Evolutionary conservation across 2,113 vertebrate genomes (phyloP).

Genomic region (Hucho hucho): DNA sequence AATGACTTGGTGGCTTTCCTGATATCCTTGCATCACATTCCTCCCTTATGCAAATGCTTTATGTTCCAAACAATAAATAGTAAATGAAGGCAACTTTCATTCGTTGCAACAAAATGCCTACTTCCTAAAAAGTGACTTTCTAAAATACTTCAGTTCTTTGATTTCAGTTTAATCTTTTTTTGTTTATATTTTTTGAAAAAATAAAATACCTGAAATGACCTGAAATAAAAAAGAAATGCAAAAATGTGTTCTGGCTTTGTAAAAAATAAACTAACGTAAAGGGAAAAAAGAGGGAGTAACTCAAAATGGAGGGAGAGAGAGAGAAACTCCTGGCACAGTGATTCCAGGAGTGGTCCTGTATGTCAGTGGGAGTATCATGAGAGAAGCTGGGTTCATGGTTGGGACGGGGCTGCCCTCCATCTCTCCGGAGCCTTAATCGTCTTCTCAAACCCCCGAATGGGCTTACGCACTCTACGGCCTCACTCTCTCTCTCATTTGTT

Average conservation of each 20-base stretch:
- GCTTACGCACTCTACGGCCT: constrained; percentile 50
- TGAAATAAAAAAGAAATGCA: constrained; percentile 38
- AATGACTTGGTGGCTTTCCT: constrained; percentile 19
- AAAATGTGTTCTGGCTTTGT: constrained; percentile 49
- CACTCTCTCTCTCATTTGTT: constrained; percentile 80
- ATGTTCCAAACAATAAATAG: constrained; percentile 67
- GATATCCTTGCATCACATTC: constrained; percentile 21
- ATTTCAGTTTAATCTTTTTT: constrained; percentile 53
- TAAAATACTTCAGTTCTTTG: constrained; percentile 49
- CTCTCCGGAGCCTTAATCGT: constrained; percentile 57
- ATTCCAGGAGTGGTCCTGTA: constrained; percentile 58
- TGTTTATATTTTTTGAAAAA: constrained; percentile 66
- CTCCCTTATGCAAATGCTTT: constrained; percentile 21
- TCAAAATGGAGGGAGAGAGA: constrained; percentile 26
- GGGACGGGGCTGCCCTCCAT: constrained; percentile 73
- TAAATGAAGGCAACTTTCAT: constrained; percentile 60
- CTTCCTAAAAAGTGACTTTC: constrained; percentile 29
- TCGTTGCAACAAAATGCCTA: constrained; percentile 51
- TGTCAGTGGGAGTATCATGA: constrained; percentile 68
- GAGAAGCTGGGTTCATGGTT: constrained; percentile 75
- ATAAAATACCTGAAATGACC: constrained; percentile 73
- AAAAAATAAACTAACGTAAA: constrained; percentile 29
- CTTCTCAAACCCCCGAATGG: constrained; percentile 57
- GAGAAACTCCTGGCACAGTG: constrained; percentile 47
- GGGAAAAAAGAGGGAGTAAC: constrained; percentile 15